Evolutionary conservation across 2,888 invertebrate species (phyloP).

Genomic region (Stratiomys singularior): DNA sequence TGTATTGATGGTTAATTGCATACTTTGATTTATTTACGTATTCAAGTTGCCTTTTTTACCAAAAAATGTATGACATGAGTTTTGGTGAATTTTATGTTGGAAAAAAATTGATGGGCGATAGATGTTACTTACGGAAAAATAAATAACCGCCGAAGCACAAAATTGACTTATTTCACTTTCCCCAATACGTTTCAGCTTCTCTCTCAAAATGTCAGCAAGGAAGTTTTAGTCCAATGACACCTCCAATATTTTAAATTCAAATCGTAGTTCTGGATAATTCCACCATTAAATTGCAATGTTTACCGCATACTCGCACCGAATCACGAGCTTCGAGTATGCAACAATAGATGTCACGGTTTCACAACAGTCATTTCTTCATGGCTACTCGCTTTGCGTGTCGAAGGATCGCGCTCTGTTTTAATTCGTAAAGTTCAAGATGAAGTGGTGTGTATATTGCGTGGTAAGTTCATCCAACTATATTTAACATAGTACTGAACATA

Average conservation of each 20-base stretch:
- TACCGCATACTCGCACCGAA: not conserved
- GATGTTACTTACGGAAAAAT: no score
- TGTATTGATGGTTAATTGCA: no score
- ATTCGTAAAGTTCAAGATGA: not conserved
- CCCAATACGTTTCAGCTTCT: no score
- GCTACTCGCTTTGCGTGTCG: not conserved
- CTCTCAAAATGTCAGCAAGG: no score
- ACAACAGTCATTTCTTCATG: slow-evolving; percentile 31
- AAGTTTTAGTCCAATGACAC: no score
- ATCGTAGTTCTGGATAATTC: not conserved
- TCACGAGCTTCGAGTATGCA: not conserved
- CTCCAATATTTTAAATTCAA: slow-evolving; percentile 27
- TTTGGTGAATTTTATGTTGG: no score
- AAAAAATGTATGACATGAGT: no score
- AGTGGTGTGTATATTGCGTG: not conserved
- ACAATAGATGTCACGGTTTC: slow-evolving; percentile 4
- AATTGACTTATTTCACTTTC: no score
- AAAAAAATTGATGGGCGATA: no score
- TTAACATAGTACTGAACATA: not conserved
- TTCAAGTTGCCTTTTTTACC: no score
- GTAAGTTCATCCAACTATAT: not conserved
- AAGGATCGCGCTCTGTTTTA: slow-evolving; percentile 15
- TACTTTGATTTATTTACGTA: no score
- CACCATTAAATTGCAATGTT: not conserved
- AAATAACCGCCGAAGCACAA: no score